phyloP scores from a whole-genome alignment of 2,113 vertebrate species.

The Raja brachyura region DNA sequence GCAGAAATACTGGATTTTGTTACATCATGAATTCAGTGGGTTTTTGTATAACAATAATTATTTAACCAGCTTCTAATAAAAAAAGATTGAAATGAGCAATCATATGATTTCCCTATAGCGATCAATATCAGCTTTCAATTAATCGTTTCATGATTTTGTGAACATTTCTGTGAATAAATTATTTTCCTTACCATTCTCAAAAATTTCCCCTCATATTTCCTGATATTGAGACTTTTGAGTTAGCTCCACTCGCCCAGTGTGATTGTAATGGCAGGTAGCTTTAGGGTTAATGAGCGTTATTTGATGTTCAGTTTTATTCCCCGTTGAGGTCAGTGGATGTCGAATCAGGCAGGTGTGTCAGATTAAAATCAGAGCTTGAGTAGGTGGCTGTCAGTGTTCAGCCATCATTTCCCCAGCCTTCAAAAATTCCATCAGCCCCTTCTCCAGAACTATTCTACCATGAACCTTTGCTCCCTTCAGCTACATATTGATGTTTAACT shows the following conservation, averaged over 20 bases:
- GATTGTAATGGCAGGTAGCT: neutral
- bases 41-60: neutral
- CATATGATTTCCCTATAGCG: neutral
- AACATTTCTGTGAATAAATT: neutral
- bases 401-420: neutral
- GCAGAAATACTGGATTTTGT: neutral
- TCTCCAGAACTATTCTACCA: neutral
- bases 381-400: neutral
- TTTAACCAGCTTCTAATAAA: neutral
- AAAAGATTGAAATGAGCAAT: neutral
- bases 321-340: neutral
- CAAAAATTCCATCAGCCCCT: neutral
- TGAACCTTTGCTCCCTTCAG: neutral
- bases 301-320: conserved; percentile 39
- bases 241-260: neutral
- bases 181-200: neutral
- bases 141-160: neutral
- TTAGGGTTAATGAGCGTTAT: conserved; percentile 46
- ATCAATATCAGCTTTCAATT: neutral
- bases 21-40: neutral
- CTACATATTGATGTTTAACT: neutral
- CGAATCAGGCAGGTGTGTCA: neutral
- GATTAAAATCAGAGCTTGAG: neutral
- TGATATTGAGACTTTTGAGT: neutral
- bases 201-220: neutral